Conservation (phyloP, 2,888 invertebrate species). For the Hydroisotoma schaefferi region DNA sequence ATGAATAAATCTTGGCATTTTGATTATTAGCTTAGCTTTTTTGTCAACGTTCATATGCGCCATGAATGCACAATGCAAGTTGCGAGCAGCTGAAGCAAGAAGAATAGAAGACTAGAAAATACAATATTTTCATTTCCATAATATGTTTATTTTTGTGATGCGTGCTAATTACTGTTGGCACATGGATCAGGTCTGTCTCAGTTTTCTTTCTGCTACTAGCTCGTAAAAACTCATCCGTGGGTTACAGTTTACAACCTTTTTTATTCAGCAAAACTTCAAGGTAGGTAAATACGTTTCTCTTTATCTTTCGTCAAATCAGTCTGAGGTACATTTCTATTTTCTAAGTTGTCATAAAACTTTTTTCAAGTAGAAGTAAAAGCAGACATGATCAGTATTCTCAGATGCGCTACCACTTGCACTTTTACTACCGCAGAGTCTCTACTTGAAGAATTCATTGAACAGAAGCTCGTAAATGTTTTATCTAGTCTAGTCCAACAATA, state of each 20-base stretch:
- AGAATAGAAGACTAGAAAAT: neutral
- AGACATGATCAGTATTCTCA: too few species aligned
- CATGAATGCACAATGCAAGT: neutral
- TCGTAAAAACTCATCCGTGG: neutral
- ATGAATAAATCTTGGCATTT: neutral
- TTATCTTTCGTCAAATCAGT: too few species aligned
- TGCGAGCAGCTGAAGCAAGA: neutral
- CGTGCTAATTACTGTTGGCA: conserved; percentile 7
- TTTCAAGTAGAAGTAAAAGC: too few species aligned
- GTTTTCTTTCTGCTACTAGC: too few species aligned
- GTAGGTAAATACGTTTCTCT: neutral
- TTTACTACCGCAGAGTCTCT: too few species aligned
- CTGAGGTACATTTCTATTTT: too few species aligned
- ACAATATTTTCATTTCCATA: neutral
- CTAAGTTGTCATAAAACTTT: too few species aligned
- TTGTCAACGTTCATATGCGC: neutral
- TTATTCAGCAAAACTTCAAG: too few species aligned
- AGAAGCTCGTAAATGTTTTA: too few species aligned
- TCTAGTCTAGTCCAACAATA: too few species aligned
- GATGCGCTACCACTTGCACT: too few species aligned
- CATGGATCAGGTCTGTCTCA: neutral
- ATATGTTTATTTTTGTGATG: neutral
- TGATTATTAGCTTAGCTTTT: conserved; percentile 4
- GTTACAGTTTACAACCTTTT: neutral
- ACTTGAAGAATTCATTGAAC: too few species aligned